A percentile compares a stretch with the other conserved stretches of the same genome.
Evolutionary conservation across 2,888 invertebrate species (phyloP).

Genomic region (Acleris sparsana): DNA sequence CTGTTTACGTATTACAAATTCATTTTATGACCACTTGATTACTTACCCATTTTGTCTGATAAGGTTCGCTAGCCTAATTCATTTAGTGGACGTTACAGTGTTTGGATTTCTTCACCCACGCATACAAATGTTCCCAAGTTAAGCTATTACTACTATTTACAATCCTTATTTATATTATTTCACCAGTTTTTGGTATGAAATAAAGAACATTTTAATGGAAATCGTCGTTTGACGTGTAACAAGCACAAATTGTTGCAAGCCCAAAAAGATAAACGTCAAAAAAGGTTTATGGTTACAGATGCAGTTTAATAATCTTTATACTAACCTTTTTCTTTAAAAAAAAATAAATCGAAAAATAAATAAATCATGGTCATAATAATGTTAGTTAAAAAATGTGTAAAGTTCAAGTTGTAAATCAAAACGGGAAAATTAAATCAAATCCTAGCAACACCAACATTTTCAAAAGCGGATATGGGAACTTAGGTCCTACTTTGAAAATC

Average conservation of each 20-base stretch:
- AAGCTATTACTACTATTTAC: constrained; percentile 47
- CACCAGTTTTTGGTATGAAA: constrained; percentile 50
- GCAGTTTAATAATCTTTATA: background rate
- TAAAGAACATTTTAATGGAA: constrained; percentile 60
- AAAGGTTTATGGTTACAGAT: constrained; percentile 3
- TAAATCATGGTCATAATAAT: no score
- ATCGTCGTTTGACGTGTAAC: constrained; percentile 70
- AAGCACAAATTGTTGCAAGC: constrained; percentile 45
- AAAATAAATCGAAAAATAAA: no score
- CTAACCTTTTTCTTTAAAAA: no score
- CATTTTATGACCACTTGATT: constrained; percentile 46
- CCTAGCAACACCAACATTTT: no score
- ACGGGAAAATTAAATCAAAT: no score
- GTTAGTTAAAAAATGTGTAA: no score
- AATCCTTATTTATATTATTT: constrained; percentile 44
- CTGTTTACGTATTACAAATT: constrained; percentile 41
- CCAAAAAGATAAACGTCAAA: constrained; percentile 27
- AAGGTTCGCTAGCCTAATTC: constrained; percentile 65
- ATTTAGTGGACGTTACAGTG: constrained; percentile 64
- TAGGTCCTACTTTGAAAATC: no score
- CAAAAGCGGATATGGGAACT: no score
- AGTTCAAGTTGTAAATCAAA: no score
- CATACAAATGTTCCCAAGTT: constrained; percentile 48
- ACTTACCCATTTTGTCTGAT: constrained; percentile 71
- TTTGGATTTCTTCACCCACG: constrained; percentile 53